Conservation (phyloP, 53 echinoderm and acorn worm species). For the Astropecten irregularis region DNA sequence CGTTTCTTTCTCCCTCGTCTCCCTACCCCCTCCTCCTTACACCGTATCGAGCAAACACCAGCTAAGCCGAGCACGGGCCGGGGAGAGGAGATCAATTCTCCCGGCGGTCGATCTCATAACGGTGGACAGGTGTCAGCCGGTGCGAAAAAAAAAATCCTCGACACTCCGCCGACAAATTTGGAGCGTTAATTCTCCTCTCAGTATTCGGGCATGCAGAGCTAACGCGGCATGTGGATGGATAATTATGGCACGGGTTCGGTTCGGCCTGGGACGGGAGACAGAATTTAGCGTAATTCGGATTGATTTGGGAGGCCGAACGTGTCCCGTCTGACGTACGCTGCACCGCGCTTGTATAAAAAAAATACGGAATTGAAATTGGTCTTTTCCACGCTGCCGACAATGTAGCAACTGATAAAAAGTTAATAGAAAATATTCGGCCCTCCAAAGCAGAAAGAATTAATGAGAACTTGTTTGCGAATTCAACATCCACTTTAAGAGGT, state of each 20-base stretch:
- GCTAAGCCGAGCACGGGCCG: background rate
- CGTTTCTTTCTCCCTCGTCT: too few relatives aligned
- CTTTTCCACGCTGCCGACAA: too few relatives aligned
- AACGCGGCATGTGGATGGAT: background rate
- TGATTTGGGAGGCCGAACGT: slow-evolving; percentile 11
- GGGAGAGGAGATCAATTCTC: slow-evolving; percentile 25
- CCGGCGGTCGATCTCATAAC: slow-evolving; percentile 19
- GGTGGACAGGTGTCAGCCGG: slow-evolving; percentile 29
- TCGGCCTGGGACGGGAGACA: background rate
- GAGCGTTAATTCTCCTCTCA: background rate
- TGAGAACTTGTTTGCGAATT: too few relatives aligned
- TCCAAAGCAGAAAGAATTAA: too few relatives aligned
- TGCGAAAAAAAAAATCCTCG: background rate
- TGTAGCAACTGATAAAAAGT: too few relatives aligned
- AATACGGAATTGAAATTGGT: too few relatives aligned
- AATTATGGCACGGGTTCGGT: too few relatives aligned
- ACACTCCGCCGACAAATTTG: background rate
- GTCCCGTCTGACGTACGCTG: background rate
- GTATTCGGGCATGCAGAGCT: background rate
- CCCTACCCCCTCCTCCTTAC: too few relatives aligned
- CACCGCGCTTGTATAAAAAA: too few relatives aligned
- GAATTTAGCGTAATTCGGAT: background rate
- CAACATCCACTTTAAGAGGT: too few relatives aligned
- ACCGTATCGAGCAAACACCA: slow-evolving; percentile 16
- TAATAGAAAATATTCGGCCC: too few relatives aligned